These are phyloP conservation scores for Drosophila dives DNA, from an alignment of 2,888 invertebrate species.

Conservation along the genomic window DNA sequence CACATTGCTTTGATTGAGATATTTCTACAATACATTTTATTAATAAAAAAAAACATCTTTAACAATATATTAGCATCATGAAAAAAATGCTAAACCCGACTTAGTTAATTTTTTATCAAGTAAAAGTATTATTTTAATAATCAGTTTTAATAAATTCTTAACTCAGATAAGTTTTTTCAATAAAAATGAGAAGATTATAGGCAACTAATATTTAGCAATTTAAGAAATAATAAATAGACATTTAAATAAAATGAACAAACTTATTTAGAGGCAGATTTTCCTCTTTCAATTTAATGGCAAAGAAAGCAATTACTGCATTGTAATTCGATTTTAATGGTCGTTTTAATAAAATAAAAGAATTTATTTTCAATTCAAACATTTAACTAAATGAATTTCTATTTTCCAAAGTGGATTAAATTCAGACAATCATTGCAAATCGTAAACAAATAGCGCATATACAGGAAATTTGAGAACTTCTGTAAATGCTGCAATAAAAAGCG, in stretches of 20 bases:
- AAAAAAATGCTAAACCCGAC: neutral
- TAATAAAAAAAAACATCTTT: neutral
- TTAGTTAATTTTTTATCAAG: too few species aligned
- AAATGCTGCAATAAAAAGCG: neutral
- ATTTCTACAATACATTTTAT: neutral
- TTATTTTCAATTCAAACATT: neutral
- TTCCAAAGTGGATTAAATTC: neutral
- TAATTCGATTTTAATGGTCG: neutral
- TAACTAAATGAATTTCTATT: neutral
- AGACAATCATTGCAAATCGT: neutral
- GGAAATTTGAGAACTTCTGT: neutral
- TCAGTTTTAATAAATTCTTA: neutral
- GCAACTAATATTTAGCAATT: too few species aligned
- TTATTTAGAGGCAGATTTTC: neutral
- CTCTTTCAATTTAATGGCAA: neutral
- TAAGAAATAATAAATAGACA: neutral
- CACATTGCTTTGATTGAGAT: conserved; percentile 57
- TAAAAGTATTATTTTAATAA: neutral
- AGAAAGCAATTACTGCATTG: neutral
- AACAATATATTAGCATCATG: neutral
- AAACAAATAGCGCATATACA: neutral
- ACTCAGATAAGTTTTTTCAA: too few species aligned
- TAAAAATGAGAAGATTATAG: too few species aligned
- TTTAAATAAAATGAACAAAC: neutral
- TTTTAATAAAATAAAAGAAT: neutral